A percentile compares a stretch with the other conserved stretches of the same genome.
Conservation (phyloP, 2,888 invertebrate genomes). For the Acronicta aceris region DNA sequence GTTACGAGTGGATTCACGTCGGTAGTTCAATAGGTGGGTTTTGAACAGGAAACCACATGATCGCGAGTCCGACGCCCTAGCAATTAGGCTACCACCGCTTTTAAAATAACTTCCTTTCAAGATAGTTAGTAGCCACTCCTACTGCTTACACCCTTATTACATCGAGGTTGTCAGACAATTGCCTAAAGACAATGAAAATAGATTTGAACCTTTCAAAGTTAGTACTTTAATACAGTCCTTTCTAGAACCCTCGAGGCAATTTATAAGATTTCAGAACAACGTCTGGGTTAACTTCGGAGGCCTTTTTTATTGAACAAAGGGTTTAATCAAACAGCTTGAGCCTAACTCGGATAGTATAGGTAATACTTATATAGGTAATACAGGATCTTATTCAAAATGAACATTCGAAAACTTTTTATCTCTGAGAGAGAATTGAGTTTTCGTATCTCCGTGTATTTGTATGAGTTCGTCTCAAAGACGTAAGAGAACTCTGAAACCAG, state of each 20-base stretch:
- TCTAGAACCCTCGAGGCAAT: conserved; percentile 35
- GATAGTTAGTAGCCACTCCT: no score
- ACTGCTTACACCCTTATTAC: conserved; percentile 7
- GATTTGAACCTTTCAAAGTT: conserved; percentile 40
- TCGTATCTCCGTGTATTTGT: conserved; percentile 1
- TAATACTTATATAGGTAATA: conserved; percentile 19
- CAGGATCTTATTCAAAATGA: conserved; percentile 23
- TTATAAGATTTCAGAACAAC: conserved; percentile 36
- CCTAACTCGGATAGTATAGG: conserved; percentile 28
- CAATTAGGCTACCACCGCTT: no score
- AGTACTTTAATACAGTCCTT: conserved; percentile 28
- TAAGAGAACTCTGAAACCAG: background rate
- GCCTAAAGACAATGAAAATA: conserved; percentile 33
- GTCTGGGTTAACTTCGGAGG: conserved; percentile 26
- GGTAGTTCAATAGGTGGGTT: no score
- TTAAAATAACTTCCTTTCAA: no score
- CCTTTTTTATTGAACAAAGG: conserved; percentile 48
- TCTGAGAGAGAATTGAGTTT: conserved; percentile 5
- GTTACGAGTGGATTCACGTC: no score
- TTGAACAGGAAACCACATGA: no score
- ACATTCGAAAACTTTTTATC: conserved; percentile 21
- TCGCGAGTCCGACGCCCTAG: no score
- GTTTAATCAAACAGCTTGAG: conserved; percentile 36
- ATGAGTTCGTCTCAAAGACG: background rate
- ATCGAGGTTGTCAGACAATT: conserved; percentile 6